Conservation (phyloP, 2,113 vertebrate species). For the Tursiops truncatus region DNA sequence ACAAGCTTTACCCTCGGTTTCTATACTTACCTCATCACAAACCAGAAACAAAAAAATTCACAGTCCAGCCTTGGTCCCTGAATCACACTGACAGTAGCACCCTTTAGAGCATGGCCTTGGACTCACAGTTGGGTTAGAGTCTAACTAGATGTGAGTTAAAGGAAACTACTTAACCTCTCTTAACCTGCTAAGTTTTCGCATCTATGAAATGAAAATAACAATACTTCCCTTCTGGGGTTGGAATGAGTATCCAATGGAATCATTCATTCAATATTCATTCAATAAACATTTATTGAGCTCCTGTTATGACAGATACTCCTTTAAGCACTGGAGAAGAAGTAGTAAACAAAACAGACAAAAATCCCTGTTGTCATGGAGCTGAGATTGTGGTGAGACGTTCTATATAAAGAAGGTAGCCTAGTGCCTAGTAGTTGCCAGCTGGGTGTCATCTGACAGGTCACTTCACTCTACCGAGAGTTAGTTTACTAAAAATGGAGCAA, state of each 20-base stretch:
- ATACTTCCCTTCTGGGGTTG: background rate
- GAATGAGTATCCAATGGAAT: background rate
- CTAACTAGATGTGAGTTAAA: too few relatives aligned
- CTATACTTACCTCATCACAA: background rate
- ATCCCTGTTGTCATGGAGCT: slow-evolving; percentile 33
- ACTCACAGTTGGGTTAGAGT: background rate
- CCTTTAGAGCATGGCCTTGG: background rate
- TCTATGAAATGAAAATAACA: background rate
- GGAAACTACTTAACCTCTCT: background rate
- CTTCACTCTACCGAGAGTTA: slow-evolving; percentile 12
- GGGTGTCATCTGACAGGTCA: background rate
- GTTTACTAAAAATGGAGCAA: background rate
- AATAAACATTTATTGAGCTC: background rate
- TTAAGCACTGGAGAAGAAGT: background rate
- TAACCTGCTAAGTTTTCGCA: background rate
- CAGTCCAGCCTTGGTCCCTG: background rate
- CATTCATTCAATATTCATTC: background rate
- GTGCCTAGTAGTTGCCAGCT: background rate
- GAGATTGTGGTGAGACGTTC: background rate
- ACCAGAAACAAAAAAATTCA: background rate
- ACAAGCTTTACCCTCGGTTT: background rate
- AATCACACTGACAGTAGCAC: background rate
- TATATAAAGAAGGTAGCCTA: background rate
- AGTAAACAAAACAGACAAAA: slow-evolving; percentile 46
- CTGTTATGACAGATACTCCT: background rate